Evolutionary conservation across 2,888 invertebrate species (phyloP).

Genomic region (Sphaerolaimus hirsutus): DNA sequence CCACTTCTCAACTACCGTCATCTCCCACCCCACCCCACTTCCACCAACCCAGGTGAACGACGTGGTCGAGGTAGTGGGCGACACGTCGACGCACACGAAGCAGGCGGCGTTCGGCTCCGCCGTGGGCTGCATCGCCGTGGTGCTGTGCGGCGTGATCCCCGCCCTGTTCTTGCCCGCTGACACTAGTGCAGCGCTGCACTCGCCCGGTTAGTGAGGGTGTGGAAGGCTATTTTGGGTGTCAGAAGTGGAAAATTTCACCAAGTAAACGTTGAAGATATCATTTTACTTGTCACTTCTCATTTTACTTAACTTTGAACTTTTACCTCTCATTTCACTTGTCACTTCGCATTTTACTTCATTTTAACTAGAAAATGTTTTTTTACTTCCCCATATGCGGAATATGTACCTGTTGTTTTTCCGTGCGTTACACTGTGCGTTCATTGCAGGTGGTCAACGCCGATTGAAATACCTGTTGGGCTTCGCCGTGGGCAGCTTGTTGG

Average conservation of each 20-base stretch:
- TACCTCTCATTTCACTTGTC: too few relatives aligned
- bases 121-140: conserved; percentile 8
- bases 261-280: too few relatives aligned
- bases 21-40: too few relatives aligned
- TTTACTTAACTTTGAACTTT: background rate
- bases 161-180: conserved; percentile 13
- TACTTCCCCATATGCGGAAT: background rate
- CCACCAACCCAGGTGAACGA: too few relatives aligned
- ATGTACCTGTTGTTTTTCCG: background rate
- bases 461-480: conserved; percentile 14
- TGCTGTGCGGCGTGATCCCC: conserved; percentile 13
- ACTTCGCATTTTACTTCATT: too few relatives aligned
- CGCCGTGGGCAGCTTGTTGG: conserved; percentile 16
- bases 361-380: background rate
- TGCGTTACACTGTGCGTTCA: background rate
- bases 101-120: too few relatives aligned
- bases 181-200: conserved; percentile 9
- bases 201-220: conserved; percentile 8
- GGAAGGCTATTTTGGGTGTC: too few relatives aligned
- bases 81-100: too few relatives aligned
- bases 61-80: too few relatives aligned
- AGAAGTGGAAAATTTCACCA: too few relatives aligned
- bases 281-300: background rate
- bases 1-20: too few relatives aligned
- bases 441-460: background rate